Base-by-base conservation (phyloP, 1,140 invertebrate species). In the Ceratina australensis region DNA sequence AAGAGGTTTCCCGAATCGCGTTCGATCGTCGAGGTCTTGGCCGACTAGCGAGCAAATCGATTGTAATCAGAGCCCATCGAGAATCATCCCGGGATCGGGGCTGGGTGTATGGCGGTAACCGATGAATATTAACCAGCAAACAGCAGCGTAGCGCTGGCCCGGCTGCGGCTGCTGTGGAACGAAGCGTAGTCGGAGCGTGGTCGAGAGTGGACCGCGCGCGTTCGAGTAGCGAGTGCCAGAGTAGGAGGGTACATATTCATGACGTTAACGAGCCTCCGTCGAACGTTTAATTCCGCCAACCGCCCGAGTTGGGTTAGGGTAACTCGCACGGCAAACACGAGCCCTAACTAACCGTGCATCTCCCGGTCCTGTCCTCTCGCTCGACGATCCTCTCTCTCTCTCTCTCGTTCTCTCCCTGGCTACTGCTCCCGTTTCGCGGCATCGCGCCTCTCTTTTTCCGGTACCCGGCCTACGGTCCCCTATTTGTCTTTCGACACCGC, bases 241-340 rank as follows among this genome's bases (percentile, higher is more conserved):
- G 88, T 89, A 90, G 90, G 88, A 92, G 92, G 92, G 92, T 92
- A 92, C 92, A 92, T 92, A 92, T 92, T 92, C 92, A 92, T 92
- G 92, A 92, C 91, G 92, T 92, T 92, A 92, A 92, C 92, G 92
- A 92, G 92, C 89, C 91, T 89, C 90, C 88, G 91, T 88, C 90
- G 90, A 92, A 92, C 92, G 92, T 92, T 92, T 92, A 92, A 92
- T 92, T 92, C 92, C 92, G 91, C 90, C 91, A 92, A 92, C 87
- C 90, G 90, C 87, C 87, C 87, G 89, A 91, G 90, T 92, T 90
- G 86, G 88, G 89, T 91, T 90, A 91, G 90, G 89, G 90, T 92
- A 92, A 92, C 92, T 92, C 91, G 91, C 90, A 90, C 89, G 87
- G 89, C 90, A 92, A 92, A 92, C 92, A 92, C 91, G 86, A 90